phyloP scores from a whole-genome alignment of 2,113 vertebrate genomes.

The Corydoras sp. region DNA sequence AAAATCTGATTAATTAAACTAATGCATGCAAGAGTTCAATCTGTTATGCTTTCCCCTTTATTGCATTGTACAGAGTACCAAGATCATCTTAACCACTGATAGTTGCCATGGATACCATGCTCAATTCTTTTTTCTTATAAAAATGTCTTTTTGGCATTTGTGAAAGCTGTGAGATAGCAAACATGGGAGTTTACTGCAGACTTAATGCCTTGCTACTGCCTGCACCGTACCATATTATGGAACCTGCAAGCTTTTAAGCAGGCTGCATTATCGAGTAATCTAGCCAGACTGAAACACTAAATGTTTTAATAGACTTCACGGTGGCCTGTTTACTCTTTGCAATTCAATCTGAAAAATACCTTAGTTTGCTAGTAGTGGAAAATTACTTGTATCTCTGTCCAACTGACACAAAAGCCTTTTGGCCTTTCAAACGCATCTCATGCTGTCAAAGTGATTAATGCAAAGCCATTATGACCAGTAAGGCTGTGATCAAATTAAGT shows the following conservation, averaged over 20 bases:
- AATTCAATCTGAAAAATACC: too few species aligned
- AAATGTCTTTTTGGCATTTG: constrained; percentile 16
- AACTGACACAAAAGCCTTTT: not conserved
- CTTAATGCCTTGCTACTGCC: constrained; percentile 5
- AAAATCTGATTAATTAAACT: constrained; percentile 24
- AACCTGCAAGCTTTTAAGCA: not conserved
- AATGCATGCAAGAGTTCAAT: not conserved
- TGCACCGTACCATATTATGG: constrained; percentile 7
- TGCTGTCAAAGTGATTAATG: not conserved
- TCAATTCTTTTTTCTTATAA: not conserved
- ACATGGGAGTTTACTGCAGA: constrained; percentile 6
- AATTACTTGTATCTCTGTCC: not conserved
- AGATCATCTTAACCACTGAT: constrained; percentile 25
- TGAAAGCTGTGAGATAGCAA: constrained; percentile 15
- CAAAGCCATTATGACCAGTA: too few species aligned
- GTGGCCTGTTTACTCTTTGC: too few species aligned
- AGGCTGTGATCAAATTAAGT: too few species aligned
- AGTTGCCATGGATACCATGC: constrained; percentile 30
- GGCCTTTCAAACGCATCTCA: not conserved
- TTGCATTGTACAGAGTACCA: constrained; percentile 14
- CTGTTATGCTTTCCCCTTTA: not conserved
- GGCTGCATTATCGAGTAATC: not conserved
- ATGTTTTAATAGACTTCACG: not conserved
- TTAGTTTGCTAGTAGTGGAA: too few species aligned
- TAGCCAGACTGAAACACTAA: not conserved